Percentiles rank a stretch among this genome's conserved stretches.
These are phyloP conservation scores for Microchrysa polita DNA, from an alignment of 2,888 invertebrate genomes.

Conservation along the genomic window DNA sequence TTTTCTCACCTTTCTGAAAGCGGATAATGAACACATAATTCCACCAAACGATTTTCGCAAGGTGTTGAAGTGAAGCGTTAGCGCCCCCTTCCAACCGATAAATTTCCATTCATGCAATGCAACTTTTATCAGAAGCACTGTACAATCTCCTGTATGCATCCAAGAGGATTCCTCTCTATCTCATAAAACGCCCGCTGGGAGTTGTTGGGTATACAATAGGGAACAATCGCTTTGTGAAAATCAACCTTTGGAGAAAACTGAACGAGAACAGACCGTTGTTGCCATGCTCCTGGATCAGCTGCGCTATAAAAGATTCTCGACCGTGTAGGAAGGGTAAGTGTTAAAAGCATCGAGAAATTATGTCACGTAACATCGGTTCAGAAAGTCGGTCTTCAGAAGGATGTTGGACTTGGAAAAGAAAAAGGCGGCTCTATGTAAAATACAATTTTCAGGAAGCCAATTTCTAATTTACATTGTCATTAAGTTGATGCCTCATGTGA, in stretches of 20 bases:
- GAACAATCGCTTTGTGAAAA: constrained; percentile 21
- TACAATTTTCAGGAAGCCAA: too few species aligned
- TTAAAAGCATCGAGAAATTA: constrained; percentile 39
- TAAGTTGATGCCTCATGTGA: too few species aligned
- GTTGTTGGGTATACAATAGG: not conserved
- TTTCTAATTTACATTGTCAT: too few species aligned
- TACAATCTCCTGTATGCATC: not conserved
- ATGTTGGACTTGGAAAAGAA: not conserved
- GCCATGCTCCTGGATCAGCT: constrained; percentile 6
- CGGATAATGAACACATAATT: too few species aligned
- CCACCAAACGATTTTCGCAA: too few species aligned
- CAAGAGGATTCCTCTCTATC: not conserved
- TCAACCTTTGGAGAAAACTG: constrained; percentile 7
- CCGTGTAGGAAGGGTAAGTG: constrained; percentile 27
- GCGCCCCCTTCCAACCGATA: not conserved
- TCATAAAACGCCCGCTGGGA: constrained; percentile 5
- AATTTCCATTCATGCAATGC: not conserved
- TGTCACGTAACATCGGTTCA: constrained; percentile 36
- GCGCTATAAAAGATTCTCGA: constrained; percentile 10
- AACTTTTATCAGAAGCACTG: not conserved
- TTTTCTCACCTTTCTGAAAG: too few species aligned
- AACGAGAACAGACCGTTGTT: not conserved
- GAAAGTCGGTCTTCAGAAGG: not conserved
- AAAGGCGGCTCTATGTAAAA: too few species aligned
- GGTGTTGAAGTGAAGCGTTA: too few species aligned